Percentiles rank a stretch among this genome's conserved stretches.
Evolutionary conservation across 1,140 invertebrate genomes (phyloP).

Genomic region (Palaemon carinicauda): DNA sequence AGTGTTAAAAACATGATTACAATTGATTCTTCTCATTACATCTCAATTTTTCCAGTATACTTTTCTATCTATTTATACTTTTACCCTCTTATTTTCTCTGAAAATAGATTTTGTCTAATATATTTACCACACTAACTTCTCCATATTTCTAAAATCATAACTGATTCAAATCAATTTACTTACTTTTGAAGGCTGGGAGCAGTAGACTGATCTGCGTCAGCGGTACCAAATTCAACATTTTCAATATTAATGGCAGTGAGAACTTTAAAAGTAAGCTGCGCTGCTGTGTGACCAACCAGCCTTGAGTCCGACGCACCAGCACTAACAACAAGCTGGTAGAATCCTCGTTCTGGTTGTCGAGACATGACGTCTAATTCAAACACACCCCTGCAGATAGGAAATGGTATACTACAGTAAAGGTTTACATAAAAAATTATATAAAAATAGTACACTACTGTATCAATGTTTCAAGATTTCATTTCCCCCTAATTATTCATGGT

Average conservation of each 20-base stretch:
- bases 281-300: conserved; percentile 69
- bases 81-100: neutral
- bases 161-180: conserved; percentile 56
- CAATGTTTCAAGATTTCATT: too few species aligned
- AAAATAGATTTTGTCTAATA: neutral
- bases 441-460: too few species aligned
- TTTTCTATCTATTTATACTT: too few species aligned
- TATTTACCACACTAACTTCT: neutral
- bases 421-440: too few species aligned
- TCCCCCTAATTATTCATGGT: too few species aligned
- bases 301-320: conserved; percentile 70
- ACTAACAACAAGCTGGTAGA: conserved; percentile 82
- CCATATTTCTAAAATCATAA: neutral
- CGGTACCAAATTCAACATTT: conserved; percentile 85
- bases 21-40: too few species aligned
- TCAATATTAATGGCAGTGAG: conserved; percentile 73
- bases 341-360: conserved; percentile 80
- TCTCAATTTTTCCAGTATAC: too few species aligned
- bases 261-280: conserved; percentile 74
- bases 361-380: conserved; percentile 83
- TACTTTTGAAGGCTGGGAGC: conserved; percentile 79
- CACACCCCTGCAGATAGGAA: conserved; percentile 70
- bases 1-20: too few species aligned
- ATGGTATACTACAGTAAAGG: too few species aligned
- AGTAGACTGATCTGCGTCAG: conserved; percentile 79